A percentile compares a stretch with the other conserved stretches of the same genome.
Evolutionary conservation across 2,113 vertebrate genomes (phyloP).

Genomic region (Pteruthius melanotis): DNA sequence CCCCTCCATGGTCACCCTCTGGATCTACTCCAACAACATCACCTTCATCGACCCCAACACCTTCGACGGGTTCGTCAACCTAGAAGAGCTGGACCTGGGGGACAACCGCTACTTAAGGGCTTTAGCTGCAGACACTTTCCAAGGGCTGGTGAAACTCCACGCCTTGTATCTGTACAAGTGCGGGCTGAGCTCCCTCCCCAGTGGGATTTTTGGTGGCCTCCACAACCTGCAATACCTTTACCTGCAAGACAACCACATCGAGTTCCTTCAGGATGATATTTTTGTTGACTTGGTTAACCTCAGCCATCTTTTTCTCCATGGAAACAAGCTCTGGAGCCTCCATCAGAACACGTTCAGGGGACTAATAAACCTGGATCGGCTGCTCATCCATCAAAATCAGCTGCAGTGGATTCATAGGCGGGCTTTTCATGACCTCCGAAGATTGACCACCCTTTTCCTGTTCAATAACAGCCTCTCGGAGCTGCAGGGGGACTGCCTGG

Average conservation of each 20-base stretch:
- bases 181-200: slow-evolving; percentile 85
- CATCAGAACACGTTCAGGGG: slow-evolving; percentile 93
- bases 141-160: slow-evolving; percentile 87
- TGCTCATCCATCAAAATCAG: slow-evolving; percentile 94
- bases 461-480: slow-evolving; percentile 95
- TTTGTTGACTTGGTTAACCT: slow-evolving; percentile 96
- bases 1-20: slow-evolving; percentile 89
- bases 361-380: slow-evolving; percentile 89
- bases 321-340: slow-evolving; percentile 92
- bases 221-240: slow-evolving; percentile 97
- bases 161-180: slow-evolving; percentile 95
- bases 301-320: slow-evolving; percentile 96
- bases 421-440: slow-evolving; percentile 91
- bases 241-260: slow-evolving; percentile 94
- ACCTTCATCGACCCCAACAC: slow-evolving; percentile 91
- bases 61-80: slow-evolving; percentile 88
- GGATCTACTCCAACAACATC: slow-evolving; percentile 98
- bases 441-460: slow-evolving; percentile 92
- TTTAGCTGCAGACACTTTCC: slow-evolving; percentile 90
- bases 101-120: slow-evolving; percentile 90
- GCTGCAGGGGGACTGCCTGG: slow-evolving; percentile 85
- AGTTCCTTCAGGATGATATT: slow-evolving; percentile 93
- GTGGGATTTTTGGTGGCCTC: slow-evolving; percentile 86
- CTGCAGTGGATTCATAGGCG: slow-evolving; percentile 90
- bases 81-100: slow-evolving; percentile 97